These are phyloP conservation scores for Oscheius sp. DNA, from an alignment of 2,888 invertebrate genomes.

Conservation along the genomic window DNA sequence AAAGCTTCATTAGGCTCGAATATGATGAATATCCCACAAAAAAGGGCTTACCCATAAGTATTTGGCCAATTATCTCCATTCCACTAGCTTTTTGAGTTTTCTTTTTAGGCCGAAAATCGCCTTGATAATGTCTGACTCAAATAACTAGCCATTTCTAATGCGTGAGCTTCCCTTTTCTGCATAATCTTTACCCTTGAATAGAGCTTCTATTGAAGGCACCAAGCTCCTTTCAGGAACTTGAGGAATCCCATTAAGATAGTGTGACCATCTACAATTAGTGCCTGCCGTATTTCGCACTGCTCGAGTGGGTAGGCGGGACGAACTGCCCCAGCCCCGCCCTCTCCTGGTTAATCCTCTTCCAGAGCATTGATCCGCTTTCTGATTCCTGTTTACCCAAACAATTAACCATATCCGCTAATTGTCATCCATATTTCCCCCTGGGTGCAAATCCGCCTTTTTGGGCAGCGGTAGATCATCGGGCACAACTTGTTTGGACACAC, in stretches of 20 bases:
- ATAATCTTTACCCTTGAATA: too few relatives aligned
- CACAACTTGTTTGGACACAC: conserved; percentile 25
- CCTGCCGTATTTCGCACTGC: neutral
- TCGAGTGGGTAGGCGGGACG: conserved; percentile 29
- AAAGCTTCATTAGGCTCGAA: too few relatives aligned
- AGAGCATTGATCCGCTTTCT: conserved; percentile 30
- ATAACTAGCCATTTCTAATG: too few relatives aligned
- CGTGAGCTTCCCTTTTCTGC: too few relatives aligned
- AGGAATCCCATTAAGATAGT: conserved; percentile 18
- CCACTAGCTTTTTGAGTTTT: too few relatives aligned
- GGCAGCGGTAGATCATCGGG: neutral
- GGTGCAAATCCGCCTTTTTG: conserved; percentile 25
- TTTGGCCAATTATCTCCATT: too few relatives aligned
- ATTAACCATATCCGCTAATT: conserved; percentile 28
- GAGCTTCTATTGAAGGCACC: too few relatives aligned
- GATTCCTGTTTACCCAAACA: conserved; percentile 29
- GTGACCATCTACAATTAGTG: conserved; percentile 25
- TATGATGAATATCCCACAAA: too few relatives aligned
- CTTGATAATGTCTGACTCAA: too few relatives aligned
- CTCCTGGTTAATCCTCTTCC: conserved; percentile 26
- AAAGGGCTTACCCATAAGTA: too few relatives aligned
- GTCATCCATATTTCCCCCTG: neutral
- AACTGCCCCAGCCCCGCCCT: conserved; percentile 20
- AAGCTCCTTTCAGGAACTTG: too few relatives aligned
- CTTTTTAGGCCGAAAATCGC: too few relatives aligned